Base-by-base conservation (phyloP, 2,797 vertebrate genomes). In the Rhynchonycteris naso region DNA sequence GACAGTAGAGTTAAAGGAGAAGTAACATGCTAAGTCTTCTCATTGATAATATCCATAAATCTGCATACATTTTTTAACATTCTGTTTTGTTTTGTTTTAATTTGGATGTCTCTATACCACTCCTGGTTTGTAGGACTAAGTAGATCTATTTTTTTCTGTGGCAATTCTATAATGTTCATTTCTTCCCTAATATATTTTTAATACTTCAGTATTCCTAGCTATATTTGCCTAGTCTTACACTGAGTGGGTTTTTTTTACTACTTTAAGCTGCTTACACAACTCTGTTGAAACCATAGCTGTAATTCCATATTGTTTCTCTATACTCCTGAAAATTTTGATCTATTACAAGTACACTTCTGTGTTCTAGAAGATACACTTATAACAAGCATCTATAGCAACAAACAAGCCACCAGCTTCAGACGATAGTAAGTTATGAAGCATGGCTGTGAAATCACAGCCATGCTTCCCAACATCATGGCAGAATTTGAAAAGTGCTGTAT, bases 11-110 rank as follows among this genome's bases (percentile, higher is more conserved):
- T 78, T 97, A 97, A 24, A 97, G 93, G 96, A 97, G 94, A 97
- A 96, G 90, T 97, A 95, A 93, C 97, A 97, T 97, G 96, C 97
- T 97, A 93, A 58, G 74, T 96, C 69, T 95, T 95, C 95, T 97
- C 88, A 90, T 76, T 87, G 94, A 68, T 96, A 92, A 87, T 90
- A 96, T 82, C 96, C 96, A 93, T 95, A 95, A 96, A 87, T 94
- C 95, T 93, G 82, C 93, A 93, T 91, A 94, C 83, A 92, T 79
- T 97, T 93, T 95, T 54, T 47, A 90, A 94, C 86, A 93, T 85
- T 95, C 91, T 93, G 7, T 91, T 90, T 94, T 93, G 28, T 72
- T 93, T 90, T 92, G 35, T 80, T 96, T 95, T 50, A 92, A 94
- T 96, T 97, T 97, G 92, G 93, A 91, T 89, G 47, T 93, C 83